Conservation (phyloP, 1,140 invertebrate genomes). For the Cydia fagiglandana region DNA sequence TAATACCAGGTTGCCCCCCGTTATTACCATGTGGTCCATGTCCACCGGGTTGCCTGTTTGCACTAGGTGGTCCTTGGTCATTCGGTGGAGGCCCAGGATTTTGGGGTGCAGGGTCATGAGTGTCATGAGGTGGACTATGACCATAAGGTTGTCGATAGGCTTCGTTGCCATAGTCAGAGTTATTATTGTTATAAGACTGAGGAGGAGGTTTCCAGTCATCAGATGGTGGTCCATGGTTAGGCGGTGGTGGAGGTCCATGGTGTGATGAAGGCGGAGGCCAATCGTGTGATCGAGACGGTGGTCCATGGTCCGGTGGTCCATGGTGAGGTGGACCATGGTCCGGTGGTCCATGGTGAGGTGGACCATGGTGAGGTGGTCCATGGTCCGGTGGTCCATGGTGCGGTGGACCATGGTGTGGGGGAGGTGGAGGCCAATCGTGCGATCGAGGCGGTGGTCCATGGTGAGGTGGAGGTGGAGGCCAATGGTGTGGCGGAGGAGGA, state of each 20-base stretch:
- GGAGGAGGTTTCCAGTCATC: not conserved
- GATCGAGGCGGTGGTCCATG: conserved; percentile 14
- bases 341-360: no score
- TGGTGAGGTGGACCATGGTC: not conserved
- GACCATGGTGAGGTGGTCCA: not conserved
- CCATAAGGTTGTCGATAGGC: not conserved
- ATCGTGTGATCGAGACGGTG: conserved; percentile 24
- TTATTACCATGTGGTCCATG: not conserved
- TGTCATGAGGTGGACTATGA: not conserved
- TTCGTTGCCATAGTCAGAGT: not conserved
- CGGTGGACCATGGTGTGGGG: conserved; percentile 1
- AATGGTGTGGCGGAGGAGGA: conserved; percentile 12
- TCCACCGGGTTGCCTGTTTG: not conserved
- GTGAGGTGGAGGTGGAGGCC: not conserved
- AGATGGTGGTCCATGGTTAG: not conserved
- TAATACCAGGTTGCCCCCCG: not conserved
- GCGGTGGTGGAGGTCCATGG: not conserved
- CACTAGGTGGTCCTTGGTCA: not conserved
- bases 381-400: not conserved
- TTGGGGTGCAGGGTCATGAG: not conserved
- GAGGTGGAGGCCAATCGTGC: not conserved
- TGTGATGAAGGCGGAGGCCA: conserved; percentile 12
- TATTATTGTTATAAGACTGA: not conserved
- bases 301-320: not conserved
- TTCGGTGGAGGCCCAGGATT: conserved; percentile 11